phyloP scores from a whole-genome alignment of 2,113 vertebrate genomes.

The Dasyornis broadbenti region DNA sequence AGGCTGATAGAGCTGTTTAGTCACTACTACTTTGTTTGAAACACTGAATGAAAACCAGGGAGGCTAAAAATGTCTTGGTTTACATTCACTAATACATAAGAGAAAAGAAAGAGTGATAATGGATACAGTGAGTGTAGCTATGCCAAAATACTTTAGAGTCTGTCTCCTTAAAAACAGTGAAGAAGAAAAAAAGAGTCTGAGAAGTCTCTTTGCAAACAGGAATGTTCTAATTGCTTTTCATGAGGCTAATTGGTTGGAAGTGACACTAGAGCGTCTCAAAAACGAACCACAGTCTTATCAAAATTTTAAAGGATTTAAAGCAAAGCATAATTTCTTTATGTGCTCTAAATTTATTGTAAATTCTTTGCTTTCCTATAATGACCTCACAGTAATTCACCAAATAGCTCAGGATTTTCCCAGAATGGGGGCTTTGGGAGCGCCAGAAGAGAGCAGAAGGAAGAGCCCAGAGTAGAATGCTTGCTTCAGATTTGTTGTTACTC shows the following conservation, averaged over 20 bases:
- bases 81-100: constrained; percentile 15
- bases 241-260: background rate
- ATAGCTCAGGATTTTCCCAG: background rate
- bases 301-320: background rate
- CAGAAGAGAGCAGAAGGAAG: background rate
- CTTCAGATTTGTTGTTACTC: background rate
- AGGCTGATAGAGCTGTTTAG: constrained; percentile 27
- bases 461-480: background rate
- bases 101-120: constrained; percentile 7
- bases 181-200: background rate
- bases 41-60: constrained; percentile 52
- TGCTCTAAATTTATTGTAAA: background rate
- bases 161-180: background rate
- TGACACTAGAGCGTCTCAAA: background rate
- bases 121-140: background rate
- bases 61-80: constrained; percentile 22
- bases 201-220: background rate
- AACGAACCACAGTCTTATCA: background rate
- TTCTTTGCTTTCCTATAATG: background rate
- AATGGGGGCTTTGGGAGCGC: background rate
- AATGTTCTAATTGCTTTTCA: background rate
- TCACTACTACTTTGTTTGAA: constrained; percentile 59
- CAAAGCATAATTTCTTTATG: background rate
- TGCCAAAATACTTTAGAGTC: background rate
- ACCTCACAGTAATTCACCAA: background rate